A percentile compares a stretch with the other conserved stretches of the same genome.
These are phyloP conservation scores for Anas bahamensis DNA, from an alignment of 2,797 vertebrate species.

Conservation along the genomic window DNA sequence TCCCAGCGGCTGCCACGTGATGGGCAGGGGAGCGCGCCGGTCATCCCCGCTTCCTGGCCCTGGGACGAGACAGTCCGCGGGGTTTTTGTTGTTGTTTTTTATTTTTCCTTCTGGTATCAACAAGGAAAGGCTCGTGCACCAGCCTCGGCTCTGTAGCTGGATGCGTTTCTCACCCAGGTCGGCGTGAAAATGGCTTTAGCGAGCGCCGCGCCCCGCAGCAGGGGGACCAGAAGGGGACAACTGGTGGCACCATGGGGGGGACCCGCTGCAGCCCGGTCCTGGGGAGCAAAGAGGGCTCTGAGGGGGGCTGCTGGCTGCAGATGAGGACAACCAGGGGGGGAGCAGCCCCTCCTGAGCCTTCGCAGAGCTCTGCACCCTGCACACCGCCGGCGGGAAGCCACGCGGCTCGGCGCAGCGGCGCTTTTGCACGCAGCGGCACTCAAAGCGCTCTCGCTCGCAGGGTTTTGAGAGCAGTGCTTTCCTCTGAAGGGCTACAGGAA, in stretches of 20 bases:
- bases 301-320: not conserved
- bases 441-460: not conserved
- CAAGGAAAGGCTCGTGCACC: rapidly evolving
- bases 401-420: not conserved
- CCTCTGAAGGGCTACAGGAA: not conserved
- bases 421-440: not conserved
- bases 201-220: not conserved
- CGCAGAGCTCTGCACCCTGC: not conserved
- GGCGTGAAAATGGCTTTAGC: not conserved
- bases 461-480: not conserved
- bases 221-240: not conserved
- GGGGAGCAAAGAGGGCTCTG: not conserved
- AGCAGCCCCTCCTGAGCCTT: not conserved
- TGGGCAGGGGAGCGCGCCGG: not conserved
- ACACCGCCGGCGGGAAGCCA: not conserved
- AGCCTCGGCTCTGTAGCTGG: rapidly evolving
- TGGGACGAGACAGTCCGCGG: not conserved
- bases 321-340: not conserved
- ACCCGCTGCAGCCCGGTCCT: not conserved
- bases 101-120: rapidly evolving
- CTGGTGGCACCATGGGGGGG: not conserved
- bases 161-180: not conserved
- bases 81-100: not conserved
- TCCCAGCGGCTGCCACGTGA: not conserved
- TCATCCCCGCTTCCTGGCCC: constrained; percentile 9